phyloP scores from a whole-genome alignment of 1,140 invertebrate genomes.

The Listronotus oregonensis region DNA sequence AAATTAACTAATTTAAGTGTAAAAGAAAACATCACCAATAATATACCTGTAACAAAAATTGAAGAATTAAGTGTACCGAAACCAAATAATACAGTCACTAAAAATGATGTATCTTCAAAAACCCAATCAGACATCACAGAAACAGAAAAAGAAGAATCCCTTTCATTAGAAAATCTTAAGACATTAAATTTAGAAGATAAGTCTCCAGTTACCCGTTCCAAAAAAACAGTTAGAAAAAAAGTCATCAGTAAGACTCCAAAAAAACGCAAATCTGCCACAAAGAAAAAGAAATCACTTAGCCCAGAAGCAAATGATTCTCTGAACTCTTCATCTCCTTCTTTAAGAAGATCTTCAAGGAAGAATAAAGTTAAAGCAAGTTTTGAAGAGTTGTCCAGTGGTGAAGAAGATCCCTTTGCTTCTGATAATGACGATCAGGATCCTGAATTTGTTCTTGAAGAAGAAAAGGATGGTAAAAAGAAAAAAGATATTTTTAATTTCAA shows the following conservation, averaged over 20 bases:
- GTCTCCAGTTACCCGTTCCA: not conserved
- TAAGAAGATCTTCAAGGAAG: constrained; percentile 46
- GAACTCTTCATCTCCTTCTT: constrained; percentile 40
- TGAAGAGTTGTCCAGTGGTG: constrained; percentile 41
- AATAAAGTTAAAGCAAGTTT: constrained; percentile 37
- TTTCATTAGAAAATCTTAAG: not conserved
- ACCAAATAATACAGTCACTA: too few relatives aligned
- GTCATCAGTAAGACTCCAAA: not conserved
- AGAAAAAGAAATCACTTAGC: constrained; percentile 4
- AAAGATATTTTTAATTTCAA: constrained; percentile 9
- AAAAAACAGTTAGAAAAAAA: not conserved
- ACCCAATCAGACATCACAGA: not conserved
- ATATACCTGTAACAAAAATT: constrained; percentile 11
- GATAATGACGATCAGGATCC: constrained; percentile 46
- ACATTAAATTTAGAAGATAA: not conserved
- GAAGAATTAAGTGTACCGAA: not conserved
- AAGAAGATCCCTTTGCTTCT: constrained; percentile 47
- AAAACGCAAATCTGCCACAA: not conserved
- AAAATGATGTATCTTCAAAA: too few relatives aligned
- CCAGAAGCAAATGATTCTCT: not conserved
- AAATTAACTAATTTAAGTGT: constrained; percentile 4
- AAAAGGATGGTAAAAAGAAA: constrained; percentile 11
- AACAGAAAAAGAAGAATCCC: constrained; percentile 3
- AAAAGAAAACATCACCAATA: constrained; percentile 28
- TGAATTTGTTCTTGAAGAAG: constrained; percentile 35